Conservation (phyloP, 2,888 invertebrate genomes). For the Calameuta idolon region DNA sequence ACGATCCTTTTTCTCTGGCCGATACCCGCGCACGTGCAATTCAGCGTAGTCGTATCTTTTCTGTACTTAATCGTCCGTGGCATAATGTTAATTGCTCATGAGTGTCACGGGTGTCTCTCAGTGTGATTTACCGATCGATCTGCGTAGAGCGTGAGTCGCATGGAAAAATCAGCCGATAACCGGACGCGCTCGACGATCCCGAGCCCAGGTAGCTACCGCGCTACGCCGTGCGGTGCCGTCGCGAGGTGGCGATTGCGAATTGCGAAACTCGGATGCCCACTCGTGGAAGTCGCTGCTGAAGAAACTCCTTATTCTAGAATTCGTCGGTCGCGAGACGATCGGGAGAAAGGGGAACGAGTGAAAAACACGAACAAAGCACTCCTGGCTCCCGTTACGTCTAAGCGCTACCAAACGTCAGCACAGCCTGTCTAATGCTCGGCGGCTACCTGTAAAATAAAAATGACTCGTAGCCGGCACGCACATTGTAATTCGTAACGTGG, state of each 20-base stretch:
- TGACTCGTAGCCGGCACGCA: background rate
- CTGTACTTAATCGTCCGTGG: conserved; percentile 47
- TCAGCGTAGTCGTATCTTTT: conserved; percentile 24
- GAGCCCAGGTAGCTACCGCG: background rate
- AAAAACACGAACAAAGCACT: background rate
- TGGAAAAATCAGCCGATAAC: background rate
- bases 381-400: background rate
- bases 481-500: background rate
- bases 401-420: background rate
- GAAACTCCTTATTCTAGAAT: background rate
- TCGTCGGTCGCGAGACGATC: background rate
- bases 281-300: background rate
- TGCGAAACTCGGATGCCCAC: background rate
- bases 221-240: background rate
- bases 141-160: conserved; percentile 7
- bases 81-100: conserved; percentile 49
- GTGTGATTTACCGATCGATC: conserved; percentile 54
- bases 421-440: background rate
- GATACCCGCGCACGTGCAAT: background rate
- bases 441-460: background rate
- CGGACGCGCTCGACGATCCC: background rate
- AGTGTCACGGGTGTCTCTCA: conserved; percentile 39
- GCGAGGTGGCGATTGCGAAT: background rate
- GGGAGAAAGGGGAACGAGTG: background rate
- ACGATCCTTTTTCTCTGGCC: background rate